Evolutionary conservation across 2,113 vertebrate species (phyloP).

Genomic region (Athene cunicularia): DNA sequence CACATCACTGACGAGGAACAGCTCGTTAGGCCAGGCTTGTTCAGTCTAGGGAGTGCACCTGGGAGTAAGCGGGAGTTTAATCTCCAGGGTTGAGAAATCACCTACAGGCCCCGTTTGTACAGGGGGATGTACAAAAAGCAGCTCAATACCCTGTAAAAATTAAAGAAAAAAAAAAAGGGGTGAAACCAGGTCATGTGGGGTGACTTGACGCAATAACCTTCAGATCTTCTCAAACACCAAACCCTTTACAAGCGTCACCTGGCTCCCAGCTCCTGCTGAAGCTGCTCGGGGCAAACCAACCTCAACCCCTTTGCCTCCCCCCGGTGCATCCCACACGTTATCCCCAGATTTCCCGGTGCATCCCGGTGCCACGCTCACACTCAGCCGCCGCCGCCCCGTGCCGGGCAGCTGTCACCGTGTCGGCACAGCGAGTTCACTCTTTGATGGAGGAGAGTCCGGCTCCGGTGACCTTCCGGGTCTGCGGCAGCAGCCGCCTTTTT

Average conservation of each 20-base stretch:
- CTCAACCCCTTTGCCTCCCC: too few species aligned
- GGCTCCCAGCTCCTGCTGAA: background rate
- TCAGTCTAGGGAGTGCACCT: fast-evolving
- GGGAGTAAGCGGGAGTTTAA: background rate
- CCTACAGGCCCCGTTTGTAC: background rate
- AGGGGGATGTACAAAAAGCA: background rate
- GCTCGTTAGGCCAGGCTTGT: fast-evolving
- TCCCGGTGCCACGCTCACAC: fast-evolving
- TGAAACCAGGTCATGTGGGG: fast-evolving
- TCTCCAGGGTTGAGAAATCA: background rate
- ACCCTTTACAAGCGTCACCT: fast-evolving
- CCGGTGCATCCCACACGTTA: background rate
- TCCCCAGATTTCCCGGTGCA: fast-evolving
- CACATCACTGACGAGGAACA: fast-evolving
- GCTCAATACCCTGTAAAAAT: fast-evolving
- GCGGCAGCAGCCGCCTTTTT: background rate
- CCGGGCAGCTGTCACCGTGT: fast-evolving
- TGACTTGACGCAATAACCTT: fast-evolving
- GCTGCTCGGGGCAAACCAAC: background rate
- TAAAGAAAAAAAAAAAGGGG: too few species aligned
- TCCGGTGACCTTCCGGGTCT: background rate
- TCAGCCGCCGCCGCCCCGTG: fast-evolving
- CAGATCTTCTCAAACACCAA: background rate
- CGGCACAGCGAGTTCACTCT: background rate
- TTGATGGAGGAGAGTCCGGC: background rate